Evolutionary conservation across 2,888 invertebrate genomes (phyloP), one percentile per base, ranked within the genome.

Genomic region (Drosophila niveifrons): DNA sequence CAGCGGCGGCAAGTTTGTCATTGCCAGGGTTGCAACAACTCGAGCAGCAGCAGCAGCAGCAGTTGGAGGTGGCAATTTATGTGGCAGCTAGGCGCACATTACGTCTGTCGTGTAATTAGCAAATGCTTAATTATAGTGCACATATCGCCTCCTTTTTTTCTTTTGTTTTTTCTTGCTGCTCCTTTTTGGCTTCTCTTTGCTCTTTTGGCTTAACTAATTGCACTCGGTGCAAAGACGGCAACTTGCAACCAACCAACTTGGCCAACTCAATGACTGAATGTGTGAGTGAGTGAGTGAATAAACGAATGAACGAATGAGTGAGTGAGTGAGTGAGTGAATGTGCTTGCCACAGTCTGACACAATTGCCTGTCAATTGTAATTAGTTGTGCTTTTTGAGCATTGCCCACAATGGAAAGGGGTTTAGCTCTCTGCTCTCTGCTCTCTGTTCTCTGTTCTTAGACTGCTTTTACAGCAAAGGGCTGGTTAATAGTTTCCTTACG

Each of bases 281-380:
- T 50, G 28, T 39, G 15, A 43, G 2, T 64, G 56, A 66, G 50
- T 74, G 29, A 58, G 17, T 4, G 0, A 18, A 4, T 18, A 4
- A 18, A 39, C 18, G 0, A 18, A 4, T 18, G 18, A 18, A 39
- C 55, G 56, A 55, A 23, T 39, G 15, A 43, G 2, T 66, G 56
- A 68, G 50, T 77, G 29, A 53, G 28, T 18, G 64, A 58, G 56
- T 61, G 48, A 41, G 13, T 43, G 58, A 46, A 36, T 72, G 55
- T 29, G 74, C 44, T 11, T 68, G 69, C 53, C 74, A 57, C 36
- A 13, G 57, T 44, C 84, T 72, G 74, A 77, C 84, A 75, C 77
- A 80, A 78, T 84, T 82, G 82, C 82, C 80, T 90, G 91, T 82
- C 83, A 85, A 82, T 89, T 90, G 90, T 78, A 88, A 81, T 89